Evolutionary conservation across 2,797 vertebrate species (phyloP).

Genomic region (Momotus momota): DNA sequence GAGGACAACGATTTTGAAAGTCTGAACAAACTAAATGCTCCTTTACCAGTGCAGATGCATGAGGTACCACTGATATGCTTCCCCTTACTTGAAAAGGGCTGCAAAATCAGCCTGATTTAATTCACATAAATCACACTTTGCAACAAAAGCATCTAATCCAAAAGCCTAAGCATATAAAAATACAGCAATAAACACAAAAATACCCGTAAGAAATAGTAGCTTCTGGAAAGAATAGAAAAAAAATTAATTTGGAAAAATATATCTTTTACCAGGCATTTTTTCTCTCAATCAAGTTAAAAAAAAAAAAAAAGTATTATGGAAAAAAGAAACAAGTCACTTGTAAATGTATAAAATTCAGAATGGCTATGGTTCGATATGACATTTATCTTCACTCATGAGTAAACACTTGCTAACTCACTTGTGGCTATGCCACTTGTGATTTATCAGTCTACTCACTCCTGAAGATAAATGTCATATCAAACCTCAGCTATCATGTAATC

Average conservation of each 20-base stretch:
- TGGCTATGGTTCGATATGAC: conserved; percentile 59
- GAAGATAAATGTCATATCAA: conserved; percentile 78
- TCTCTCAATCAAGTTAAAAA: background rate
- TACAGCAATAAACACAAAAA: background rate
- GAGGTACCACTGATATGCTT: background rate
- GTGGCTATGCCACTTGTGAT: conserved; percentile 77
- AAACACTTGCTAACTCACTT: conserved; percentile 75
- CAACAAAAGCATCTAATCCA: background rate
- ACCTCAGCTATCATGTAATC: conserved; percentile 68
- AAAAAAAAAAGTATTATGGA: background rate
- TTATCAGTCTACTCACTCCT: conserved; percentile 73
- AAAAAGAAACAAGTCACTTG: background rate
- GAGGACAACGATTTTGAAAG: background rate
- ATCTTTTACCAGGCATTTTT: background rate
- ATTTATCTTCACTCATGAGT: conserved; percentile 77
- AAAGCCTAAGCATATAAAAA: background rate
- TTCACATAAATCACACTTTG: background rate
- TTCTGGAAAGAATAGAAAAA: background rate
- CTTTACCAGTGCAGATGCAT: background rate
- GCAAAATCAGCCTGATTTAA: background rate
- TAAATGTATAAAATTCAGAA: conserved; percentile 29
- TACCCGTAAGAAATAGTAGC: background rate
- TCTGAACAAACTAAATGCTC: background rate
- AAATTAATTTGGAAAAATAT: background rate
- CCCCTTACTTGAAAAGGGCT: background rate